phyloP scores from a whole-genome alignment of 2,888 invertebrate species.

The Drosophila antonietae region DNA sequence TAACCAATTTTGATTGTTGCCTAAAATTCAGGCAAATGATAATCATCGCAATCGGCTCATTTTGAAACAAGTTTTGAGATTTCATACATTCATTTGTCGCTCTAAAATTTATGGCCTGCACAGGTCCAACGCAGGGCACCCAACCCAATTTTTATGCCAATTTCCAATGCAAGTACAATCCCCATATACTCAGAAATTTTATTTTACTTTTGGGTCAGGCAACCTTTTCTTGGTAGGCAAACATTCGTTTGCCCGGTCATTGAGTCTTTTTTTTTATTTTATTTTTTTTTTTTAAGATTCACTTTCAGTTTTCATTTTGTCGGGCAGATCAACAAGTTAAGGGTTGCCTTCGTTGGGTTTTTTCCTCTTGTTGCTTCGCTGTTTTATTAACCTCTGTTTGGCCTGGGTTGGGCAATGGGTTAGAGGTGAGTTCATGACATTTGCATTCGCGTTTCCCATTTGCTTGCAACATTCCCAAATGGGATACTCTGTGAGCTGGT shows the following conservation, averaged over 20 bases:
- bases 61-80: slow-evolving; percentile 57
- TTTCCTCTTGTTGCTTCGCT: slow-evolving; percentile 53
- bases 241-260: slow-evolving; percentile 28
- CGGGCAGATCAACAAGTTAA: slow-evolving; percentile 81
- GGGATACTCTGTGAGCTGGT: slow-evolving; percentile 62
- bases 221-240: slow-evolving; percentile 31
- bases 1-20: slow-evolving; percentile 45
- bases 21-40: slow-evolving; percentile 26
- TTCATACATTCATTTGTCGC: slow-evolving; percentile 57
- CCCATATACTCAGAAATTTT: slow-evolving; percentile 19
- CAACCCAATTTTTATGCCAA: slow-evolving; percentile 16
- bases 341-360: slow-evolving; percentile 67
- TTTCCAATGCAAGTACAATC: slow-evolving; percentile 16
- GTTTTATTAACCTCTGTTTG: slow-evolving; percentile 80
- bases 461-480: slow-evolving; percentile 63
- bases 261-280: slow-evolving; percentile 19
- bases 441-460: slow-evolving; percentile 49
- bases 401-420: slow-evolving; percentile 62
- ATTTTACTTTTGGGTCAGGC: slow-evolving; percentile 32
- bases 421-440: slow-evolving; percentile 80
- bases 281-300: slow-evolving; percentile 49
- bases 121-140: slow-evolving; percentile 58
- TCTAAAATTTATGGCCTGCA: slow-evolving; percentile 60
- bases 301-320: slow-evolving; percentile 53
- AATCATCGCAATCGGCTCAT: slow-evolving; percentile 36